phyloP scores from a whole-genome alignment of 2,888 invertebrate species.

The Rosalia funebris region DNA sequence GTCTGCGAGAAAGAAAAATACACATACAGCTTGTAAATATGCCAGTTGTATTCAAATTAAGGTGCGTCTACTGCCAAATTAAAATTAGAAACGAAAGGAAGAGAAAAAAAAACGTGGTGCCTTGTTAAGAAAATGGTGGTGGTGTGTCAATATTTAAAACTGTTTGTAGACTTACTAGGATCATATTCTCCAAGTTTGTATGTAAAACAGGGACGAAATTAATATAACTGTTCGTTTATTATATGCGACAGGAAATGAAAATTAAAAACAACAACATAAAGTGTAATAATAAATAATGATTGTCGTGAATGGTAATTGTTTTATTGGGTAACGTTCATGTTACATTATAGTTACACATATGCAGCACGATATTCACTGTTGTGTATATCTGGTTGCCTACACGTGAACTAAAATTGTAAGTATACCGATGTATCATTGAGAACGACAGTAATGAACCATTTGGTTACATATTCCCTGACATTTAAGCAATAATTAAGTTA shows the following conservation, averaged over 20 bases:
- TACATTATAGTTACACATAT: not conserved
- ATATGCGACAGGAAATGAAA: too few species aligned
- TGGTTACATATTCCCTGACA: too few species aligned
- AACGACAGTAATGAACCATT: too few species aligned
- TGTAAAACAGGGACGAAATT: constrained; percentile 11
- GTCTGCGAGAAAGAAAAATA: constrained; percentile 3
- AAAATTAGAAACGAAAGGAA: constrained; percentile 25
- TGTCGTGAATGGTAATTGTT: not conserved
- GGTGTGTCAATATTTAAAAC: constrained; percentile 1
- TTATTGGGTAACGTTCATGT: too few species aligned
- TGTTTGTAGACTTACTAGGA: constrained; percentile 14
- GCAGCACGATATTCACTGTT: not conserved
- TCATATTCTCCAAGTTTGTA: constrained; percentile 1
- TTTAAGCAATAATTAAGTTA: too few species aligned
- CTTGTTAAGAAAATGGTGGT: constrained; percentile 6
- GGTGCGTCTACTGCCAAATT: constrained; percentile 33
- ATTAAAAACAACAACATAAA: not conserved
- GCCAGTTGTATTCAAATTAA: constrained; percentile 36
- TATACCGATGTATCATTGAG: too few species aligned
- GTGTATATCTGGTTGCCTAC: constrained; percentile 14
- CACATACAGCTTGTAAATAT: constrained; percentile 32
- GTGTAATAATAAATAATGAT: not conserved
- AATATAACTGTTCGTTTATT: not conserved
- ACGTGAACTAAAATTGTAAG: constrained; percentile 5
- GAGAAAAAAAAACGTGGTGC: not conserved